A percentile compares a stretch with the other conserved stretches of the same genome.
Evolutionary conservation across 2,888 invertebrate species (phyloP).

Genomic region (Capitulum mitella): DNA sequence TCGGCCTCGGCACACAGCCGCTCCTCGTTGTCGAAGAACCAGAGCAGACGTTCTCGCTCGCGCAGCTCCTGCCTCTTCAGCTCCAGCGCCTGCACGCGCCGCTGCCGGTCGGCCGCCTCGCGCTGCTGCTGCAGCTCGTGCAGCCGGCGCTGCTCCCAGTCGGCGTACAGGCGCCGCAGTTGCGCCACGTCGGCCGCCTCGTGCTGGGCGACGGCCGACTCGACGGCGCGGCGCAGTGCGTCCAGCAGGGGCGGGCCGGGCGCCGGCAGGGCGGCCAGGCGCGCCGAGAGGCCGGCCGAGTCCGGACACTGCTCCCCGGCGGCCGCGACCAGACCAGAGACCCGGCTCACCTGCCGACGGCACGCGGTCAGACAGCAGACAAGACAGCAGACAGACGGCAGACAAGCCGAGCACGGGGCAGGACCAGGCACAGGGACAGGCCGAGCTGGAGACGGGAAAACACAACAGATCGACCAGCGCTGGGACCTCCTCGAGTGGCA

Average conservation of each 20-base stretch:
- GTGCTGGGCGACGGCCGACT: constrained; percentile 44
- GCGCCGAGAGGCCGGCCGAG: neutral
- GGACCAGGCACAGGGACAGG: neutral
- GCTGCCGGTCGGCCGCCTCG: constrained; percentile 47
- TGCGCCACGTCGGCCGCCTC: constrained; percentile 53
- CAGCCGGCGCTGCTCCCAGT: constrained; percentile 55
- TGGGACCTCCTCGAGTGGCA: too few species aligned
- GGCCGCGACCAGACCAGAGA: constrained; percentile 38
- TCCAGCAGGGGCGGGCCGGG: neutral
- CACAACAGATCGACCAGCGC: too few species aligned
- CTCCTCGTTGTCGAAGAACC: constrained; percentile 73
- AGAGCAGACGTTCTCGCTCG: constrained; percentile 54
- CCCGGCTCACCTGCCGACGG: neutral
- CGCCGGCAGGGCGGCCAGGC: neutral
- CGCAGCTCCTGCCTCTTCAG: constrained; percentile 53
- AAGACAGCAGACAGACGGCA: neutral
- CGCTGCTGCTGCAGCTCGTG: constrained; percentile 55
- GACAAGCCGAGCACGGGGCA: neutral
- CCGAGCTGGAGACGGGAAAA: neutral
- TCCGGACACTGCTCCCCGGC: neutral
- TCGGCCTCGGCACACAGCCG: constrained; percentile 55
- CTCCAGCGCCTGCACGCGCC: constrained; percentile 53
- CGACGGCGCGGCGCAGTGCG: neutral
- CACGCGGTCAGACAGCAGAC: too few species aligned
- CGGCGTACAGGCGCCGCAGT: constrained; percentile 52